Conservation (phyloP, 1,140 invertebrate species). For the Hycleus phaleratus region DNA sequence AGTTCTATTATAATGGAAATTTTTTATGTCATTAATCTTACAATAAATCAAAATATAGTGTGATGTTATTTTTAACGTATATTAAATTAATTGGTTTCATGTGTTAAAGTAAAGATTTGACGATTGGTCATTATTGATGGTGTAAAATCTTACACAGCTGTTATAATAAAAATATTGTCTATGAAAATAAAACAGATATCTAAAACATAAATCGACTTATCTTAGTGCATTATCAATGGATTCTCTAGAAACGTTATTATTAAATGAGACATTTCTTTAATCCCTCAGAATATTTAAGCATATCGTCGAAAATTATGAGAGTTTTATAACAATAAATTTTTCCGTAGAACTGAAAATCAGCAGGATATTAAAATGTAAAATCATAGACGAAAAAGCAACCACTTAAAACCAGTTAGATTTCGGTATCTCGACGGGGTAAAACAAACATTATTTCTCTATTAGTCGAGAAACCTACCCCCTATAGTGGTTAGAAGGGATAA, state of each 20-base stretch:
- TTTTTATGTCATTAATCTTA: too few relatives aligned
- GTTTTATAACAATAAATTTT: conserved; percentile 10
- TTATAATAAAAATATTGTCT: too few relatives aligned
- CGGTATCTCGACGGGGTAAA: conserved; percentile 7
- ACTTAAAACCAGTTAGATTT: conserved; percentile 9
- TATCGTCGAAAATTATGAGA: neutral
- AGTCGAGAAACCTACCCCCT: conserved; percentile 5
- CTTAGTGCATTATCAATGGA: too few relatives aligned
- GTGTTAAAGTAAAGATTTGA: too few relatives aligned
- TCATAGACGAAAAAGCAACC: conserved; percentile 2
- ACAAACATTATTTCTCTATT: conserved; percentile 12
- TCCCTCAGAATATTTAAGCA: conserved; percentile 8
- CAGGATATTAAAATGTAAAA: conserved; percentile 11
- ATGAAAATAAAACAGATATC: too few relatives aligned
- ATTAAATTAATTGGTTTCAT: too few relatives aligned
- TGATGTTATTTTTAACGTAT: too few relatives aligned
- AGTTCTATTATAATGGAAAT: too few relatives aligned
- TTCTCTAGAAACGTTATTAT: neutral
- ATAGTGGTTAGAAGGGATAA: neutral
- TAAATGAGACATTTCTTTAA: neutral
- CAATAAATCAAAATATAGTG: too few relatives aligned
- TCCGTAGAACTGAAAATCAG: conserved; percentile 11
- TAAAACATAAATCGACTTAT: too few relatives aligned
- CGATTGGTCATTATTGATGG: too few relatives aligned
- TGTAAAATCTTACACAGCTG: too few relatives aligned